Conservation (phyloP, 2,888 invertebrate genomes). For the Stenolophus ochropezus region DNA sequence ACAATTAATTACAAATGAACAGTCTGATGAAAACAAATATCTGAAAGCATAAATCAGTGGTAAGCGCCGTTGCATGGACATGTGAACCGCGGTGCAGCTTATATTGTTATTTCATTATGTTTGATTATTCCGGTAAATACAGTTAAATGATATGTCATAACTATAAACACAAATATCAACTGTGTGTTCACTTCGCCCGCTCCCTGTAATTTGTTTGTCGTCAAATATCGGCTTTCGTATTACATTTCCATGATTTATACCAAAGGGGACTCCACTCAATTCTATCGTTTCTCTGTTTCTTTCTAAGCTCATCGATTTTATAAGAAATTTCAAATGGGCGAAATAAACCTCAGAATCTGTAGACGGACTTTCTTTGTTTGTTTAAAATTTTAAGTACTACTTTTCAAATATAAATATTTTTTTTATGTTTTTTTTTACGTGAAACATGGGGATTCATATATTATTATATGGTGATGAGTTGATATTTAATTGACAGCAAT, state of each 20-base stretch:
- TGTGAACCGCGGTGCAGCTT: not conserved
- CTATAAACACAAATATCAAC: constrained; percentile 9
- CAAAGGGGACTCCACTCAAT: not conserved
- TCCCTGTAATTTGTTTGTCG: not conserved
- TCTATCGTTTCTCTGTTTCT: not conserved
- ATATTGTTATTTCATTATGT: constrained; percentile 12
- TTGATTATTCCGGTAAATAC: constrained; percentile 9
- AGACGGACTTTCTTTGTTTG: too few relatives aligned
- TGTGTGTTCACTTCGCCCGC: not conserved
- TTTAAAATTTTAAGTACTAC: too few relatives aligned
- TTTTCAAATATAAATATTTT: too few relatives aligned
- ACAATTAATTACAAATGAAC: not conserved
- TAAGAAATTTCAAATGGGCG: too few relatives aligned
- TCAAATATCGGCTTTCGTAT: not conserved
- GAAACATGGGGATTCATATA: too few relatives aligned
- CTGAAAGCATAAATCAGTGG: not conserved
- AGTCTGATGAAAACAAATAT: not conserved
- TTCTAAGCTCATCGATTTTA: too few relatives aligned
- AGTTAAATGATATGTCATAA: constrained; percentile 2
- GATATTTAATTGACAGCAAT: too few relatives aligned
- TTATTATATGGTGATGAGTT: too few relatives aligned
- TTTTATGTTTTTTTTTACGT: too few relatives aligned
- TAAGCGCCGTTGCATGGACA: not conserved
- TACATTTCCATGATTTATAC: not conserved
- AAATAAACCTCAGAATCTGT: too few relatives aligned